Base-by-base conservation (phyloP, 2,797 vertebrate species). In the Sebastes minor region DNA sequence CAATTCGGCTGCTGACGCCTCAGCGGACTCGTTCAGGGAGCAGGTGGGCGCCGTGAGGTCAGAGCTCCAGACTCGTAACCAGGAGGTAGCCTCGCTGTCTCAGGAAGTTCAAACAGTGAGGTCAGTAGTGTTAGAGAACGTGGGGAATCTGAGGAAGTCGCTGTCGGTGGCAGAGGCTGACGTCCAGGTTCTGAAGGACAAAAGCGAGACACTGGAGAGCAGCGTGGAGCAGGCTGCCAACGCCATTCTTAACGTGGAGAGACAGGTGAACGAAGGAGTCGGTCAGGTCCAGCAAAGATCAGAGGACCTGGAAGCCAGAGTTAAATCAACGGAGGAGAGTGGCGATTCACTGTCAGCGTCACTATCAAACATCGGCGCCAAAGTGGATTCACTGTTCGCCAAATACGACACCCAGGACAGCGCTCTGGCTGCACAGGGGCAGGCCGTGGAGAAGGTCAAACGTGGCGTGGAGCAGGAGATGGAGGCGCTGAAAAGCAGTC, bases 21-120 rank as follows among this genome's bases (percentile, higher is more conserved):
- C 95, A 7, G 83, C 95, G 1, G 89, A 94, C 38, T 93, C 96
- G 5, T 91, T 99, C 87, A 94, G 95, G 69, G 94, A 94, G 88
- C 96, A 97, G 83, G 96, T 99, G 6, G 86, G 94, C 14, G 74
- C 95, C 1, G 96, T 99, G 89, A 95, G 97, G 77, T 91, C 95
- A 0, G 97, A 99, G 81, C 96, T 99, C 16, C 97, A 98, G 86
- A 98, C 97, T 0, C 97, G 97, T 86, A 97, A 98, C 89, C 92
- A 92, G 74, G 98, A 99, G 81, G 96, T 99, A 18, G 93, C 94
- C 32, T 97, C 95, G 0, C 88, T 99, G 87, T 97, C 96, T 25
- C 90, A 96, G 89, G 97, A 98, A 78, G 94, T 99, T 0, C 94
- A 96, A 71, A 89, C 92, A 1, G 94, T 98, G 87, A 96, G 97